phyloP scores from a whole-genome alignment of 2,888 invertebrate genomes.

The Drosophila emarginata region DNA sequence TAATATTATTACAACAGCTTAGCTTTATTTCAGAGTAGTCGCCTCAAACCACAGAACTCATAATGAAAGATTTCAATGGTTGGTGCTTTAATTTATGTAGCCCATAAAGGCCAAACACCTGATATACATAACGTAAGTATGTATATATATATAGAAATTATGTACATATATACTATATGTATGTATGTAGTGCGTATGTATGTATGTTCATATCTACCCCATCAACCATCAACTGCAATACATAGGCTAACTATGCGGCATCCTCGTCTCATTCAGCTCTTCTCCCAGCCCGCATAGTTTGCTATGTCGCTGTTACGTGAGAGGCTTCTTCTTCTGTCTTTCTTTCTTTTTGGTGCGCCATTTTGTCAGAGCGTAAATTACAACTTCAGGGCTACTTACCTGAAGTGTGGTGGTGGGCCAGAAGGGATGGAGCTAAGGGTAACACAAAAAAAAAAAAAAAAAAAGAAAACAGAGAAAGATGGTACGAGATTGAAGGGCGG shows the following conservation, averaged over 20 bases:
- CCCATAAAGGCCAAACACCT: constrained; percentile 48
- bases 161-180: background rate
- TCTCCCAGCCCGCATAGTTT: constrained; percentile 34
- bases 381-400: constrained; percentile 61
- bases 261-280: constrained; percentile 15
- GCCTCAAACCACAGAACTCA: constrained; percentile 14
- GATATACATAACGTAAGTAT: constrained; percentile 32
- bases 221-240: constrained; percentile 50
- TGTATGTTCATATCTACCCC: constrained; percentile 24
- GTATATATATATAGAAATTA: too few species aligned
- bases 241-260: constrained; percentile 59
- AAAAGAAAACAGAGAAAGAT: background rate
- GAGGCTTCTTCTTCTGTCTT: constrained; percentile 39
- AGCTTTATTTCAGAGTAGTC: constrained; percentile 14
- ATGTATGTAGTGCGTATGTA: constrained; percentile 18
- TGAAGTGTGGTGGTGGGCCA: background rate
- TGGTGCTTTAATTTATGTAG: constrained; percentile 48
- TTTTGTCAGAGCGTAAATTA: constrained; percentile 69
- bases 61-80: constrained; percentile 51
- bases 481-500: background rate
- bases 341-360: constrained; percentile 51
- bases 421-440: constrained; percentile 3
- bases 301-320: constrained; percentile 48
- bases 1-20: constrained; percentile 20
- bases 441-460: background rate